A percentile compares a stretch with the other conserved stretches of the same genome.
These are phyloP conservation scores for Clanis bilineata DNA, from an alignment of 2,888 invertebrate genomes.

Conservation along the genomic window DNA sequence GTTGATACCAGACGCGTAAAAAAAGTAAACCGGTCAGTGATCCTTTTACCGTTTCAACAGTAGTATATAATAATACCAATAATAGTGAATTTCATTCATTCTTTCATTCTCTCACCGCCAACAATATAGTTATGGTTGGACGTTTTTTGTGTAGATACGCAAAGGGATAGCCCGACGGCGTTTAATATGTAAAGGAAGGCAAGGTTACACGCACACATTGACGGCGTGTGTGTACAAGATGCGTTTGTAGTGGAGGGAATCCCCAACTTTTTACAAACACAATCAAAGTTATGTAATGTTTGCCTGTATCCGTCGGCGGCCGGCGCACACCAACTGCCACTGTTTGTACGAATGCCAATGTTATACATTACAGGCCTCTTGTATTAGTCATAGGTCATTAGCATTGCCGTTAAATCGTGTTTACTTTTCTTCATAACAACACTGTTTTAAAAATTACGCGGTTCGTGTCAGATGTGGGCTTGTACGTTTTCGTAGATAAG, in stretches of 20 bases:
- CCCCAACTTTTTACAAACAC: slow-evolving; percentile 83
- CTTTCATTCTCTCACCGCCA: slow-evolving; percentile 69
- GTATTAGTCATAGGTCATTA: slow-evolving; percentile 79
- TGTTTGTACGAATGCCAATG: slow-evolving; percentile 78
- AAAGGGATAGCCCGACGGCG: slow-evolving; percentile 80
- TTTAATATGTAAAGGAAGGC: slow-evolving; percentile 82
- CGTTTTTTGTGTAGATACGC: slow-evolving; percentile 77
- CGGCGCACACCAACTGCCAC: slow-evolving; percentile 64
- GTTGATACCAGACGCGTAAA: slow-evolving; percentile 72
- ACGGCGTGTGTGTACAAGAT: slow-evolving; percentile 65
- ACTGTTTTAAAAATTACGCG: slow-evolving; percentile 38
- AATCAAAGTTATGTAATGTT: slow-evolving; percentile 83
- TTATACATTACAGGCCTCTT: slow-evolving; percentile 72
- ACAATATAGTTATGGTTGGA: slow-evolving; percentile 73
- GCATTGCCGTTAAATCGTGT: slow-evolving; percentile 65
- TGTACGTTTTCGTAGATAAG: not conserved
- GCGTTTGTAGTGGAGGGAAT: slow-evolving; percentile 79
- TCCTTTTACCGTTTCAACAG: slow-evolving; percentile 74
- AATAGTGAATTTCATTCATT: slow-evolving; percentile 79
- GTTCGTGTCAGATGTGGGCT: not conserved
- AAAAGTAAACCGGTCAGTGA: slow-evolving; percentile 79
- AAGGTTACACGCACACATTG: slow-evolving; percentile 78
- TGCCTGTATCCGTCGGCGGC: slow-evolving; percentile 76
- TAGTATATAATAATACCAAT: slow-evolving; percentile 79
- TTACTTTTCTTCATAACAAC: slow-evolving; percentile 63